A percentile compares a stretch with the other conserved stretches of the same genome.
phyloP scores from a whole-genome alignment of 2,888 invertebrate genomes.

The Tinea pellionella region DNA sequence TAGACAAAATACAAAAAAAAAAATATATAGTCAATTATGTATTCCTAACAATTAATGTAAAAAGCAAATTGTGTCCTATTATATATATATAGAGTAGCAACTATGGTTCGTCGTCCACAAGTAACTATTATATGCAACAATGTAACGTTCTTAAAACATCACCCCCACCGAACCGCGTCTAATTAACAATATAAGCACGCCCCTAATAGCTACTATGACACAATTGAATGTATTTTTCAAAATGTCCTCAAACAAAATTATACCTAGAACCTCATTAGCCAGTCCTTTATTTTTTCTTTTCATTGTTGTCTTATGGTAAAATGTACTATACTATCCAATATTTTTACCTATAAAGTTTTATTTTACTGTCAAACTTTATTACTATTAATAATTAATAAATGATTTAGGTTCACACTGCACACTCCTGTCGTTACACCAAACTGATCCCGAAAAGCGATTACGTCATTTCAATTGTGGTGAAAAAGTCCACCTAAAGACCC shows the following conservation, averaged over 20 bases:
- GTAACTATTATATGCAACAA: background rate
- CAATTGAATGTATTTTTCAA: background rate
- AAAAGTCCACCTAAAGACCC: no score
- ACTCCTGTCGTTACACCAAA: no score
- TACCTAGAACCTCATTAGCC: constrained; percentile 1
- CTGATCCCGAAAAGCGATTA: no score
- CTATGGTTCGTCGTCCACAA: background rate
- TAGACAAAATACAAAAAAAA: no score
- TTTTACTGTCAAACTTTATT: no score
- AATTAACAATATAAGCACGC: background rate
- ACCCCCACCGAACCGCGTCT: background rate
- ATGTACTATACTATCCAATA: background rate
- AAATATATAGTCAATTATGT: background rate
- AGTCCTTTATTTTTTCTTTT: background rate
- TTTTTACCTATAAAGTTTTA: no score
- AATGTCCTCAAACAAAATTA: constrained; percentile 4
- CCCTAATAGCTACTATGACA: background rate
- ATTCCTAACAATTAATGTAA: background rate
- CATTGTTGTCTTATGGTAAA: background rate
- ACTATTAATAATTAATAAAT: no score
- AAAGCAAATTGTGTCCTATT: background rate
- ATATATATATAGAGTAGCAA: background rate
- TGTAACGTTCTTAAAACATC: background rate
- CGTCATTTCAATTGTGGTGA: no score
- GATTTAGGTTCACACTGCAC: no score